Evolutionary conservation across 2,888 invertebrate genomes (phyloP), one percentile per base, ranked within the genome.

Genomic region (Hirtodrosophila alboralis): DNA sequence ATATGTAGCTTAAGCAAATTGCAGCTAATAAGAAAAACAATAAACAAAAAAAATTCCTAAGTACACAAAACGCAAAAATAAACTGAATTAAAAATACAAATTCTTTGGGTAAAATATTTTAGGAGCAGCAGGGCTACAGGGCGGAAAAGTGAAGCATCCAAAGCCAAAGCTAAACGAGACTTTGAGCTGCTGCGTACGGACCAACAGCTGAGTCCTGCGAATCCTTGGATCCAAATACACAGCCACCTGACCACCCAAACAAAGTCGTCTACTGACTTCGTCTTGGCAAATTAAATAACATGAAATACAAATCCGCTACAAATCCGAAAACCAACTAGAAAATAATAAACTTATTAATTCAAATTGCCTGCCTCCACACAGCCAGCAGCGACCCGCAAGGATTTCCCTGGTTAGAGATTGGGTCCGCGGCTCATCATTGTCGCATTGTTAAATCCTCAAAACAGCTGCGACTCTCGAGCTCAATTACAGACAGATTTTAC

Each of bases 271-370:
- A 12, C 26, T 12, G 47, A 5, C 44, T 31, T 3, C n/a, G 6
- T 13, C 12, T 9, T 34, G 49, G 54, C 68, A 79, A 79, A 79
- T 79, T 73, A 77, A 77, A 79, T 72, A 77, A 75, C 77, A 75
- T 77, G 64, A 80, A 78, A 77, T 57, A 80, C 64, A 80, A 80
- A 80, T 80, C 81, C 78, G 62, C 53, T 38, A 54, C 66, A 63
- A 60, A 71, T 67, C 73, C 74, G 51, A 41, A 51, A 56, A 37
- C 44, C 63, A 58, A 67, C 67, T 75, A 54, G 70, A 70, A 78
- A 70, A 79, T 79, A 77, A 80, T 77, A 80, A 70, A 79, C 75
- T 77, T 79, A 79, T 79, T 79, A 79, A 79, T 79, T 80, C 67
- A 75, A 77, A 75, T 73, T 63, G 74, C 54, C 43, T 34, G 59